A percentile compares a stretch with the other conserved stretches of the same genome.
phyloP scores from a whole-genome alignment of 2,797 vertebrate genomes.

The Menidia menidia region DNA sequence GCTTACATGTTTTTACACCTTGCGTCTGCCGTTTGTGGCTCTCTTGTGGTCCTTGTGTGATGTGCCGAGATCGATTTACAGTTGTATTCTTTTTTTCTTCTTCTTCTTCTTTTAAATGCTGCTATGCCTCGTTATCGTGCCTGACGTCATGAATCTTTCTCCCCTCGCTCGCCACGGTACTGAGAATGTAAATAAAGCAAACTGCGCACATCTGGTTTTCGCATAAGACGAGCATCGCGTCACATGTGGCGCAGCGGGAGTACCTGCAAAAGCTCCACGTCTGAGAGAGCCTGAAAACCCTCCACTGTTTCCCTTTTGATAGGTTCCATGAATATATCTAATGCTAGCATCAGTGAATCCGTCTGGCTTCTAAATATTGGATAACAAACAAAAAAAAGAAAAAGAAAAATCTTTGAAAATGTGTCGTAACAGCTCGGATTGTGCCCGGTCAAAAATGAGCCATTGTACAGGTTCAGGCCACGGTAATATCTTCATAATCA shows the following conservation, averaged over 20 bases:
- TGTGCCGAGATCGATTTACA: slow-evolving; percentile 33
- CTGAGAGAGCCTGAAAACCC: slow-evolving; percentile 8
- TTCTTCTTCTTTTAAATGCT: slow-evolving; percentile 3
- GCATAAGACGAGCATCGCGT: slow-evolving; percentile 75
- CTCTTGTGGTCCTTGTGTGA: slow-evolving; percentile 12
- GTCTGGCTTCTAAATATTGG: slow-evolving; percentile 13
- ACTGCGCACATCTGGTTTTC: slow-evolving; percentile 91
- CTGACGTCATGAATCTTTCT: slow-evolving; percentile 75
- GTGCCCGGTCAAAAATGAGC: slow-evolving; percentile 67
- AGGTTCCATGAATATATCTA: background rate
- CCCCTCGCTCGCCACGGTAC: slow-evolving; percentile 48
- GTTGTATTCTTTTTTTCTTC: background rate
- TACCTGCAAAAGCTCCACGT: slow-evolving; percentile 51
- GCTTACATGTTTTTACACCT: slow-evolving; percentile 18
- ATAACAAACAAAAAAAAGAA: background rate
- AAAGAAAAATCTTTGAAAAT: no score
- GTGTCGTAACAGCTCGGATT: slow-evolving; percentile 52
- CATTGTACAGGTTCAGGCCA: slow-evolving; percentile 67
- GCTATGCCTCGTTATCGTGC: slow-evolving; percentile 66
- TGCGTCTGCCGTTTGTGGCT: slow-evolving; percentile 23
- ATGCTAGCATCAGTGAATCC: slow-evolving; percentile 27
- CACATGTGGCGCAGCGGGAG: slow-evolving; percentile 52
- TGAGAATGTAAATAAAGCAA: slow-evolving; percentile 91
- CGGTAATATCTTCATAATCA: slow-evolving; percentile 80
- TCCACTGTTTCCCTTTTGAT: slow-evolving; percentile 2